Evolutionary conservation across 2,888 invertebrate genomes (phyloP), one percentile per base, ranked within the genome.

Genomic region (Erpobdella octoculata): DNA sequence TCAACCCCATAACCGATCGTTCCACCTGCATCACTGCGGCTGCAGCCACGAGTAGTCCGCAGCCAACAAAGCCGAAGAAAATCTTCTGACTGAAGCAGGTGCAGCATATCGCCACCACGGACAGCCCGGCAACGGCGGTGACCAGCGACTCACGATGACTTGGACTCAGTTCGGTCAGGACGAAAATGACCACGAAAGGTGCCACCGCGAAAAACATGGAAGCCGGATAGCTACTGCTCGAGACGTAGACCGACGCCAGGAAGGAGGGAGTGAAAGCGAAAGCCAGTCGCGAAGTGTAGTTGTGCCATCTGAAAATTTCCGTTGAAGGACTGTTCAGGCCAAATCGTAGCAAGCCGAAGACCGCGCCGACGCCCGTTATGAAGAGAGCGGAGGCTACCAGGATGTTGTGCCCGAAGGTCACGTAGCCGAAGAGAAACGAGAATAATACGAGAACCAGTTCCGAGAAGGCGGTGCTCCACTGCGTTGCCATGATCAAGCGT

Each of bases 231-330:
- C 46, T 38, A 6, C 41, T 46, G 3, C 25, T 18, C 15, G 25
- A 21, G 18, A 68, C 28, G n/a, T 68, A 68, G 28, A 28, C 48
- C 8, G 68, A 41, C 5, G 68, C 68, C 25, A 68, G 8, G 18
- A 68, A 31, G 15, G 68, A 6, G 6, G 68, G 68, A 21, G 41
- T 41, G n/a, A 68, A 68, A 25, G 37, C 8, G 31, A 25, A 46
- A 6, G 68, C 35, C 12, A 38, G 18, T 18, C 21, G 28, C 4
- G 68, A 46, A 18, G 37, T 31, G 28, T 15, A 31, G 8, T 28
- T 12, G n/a, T 68, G 68, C 41, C 41, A 68, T n/a, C 41, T 18
- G 35, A 46, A 68, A 2, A 68, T n/a, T 6, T 37, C n/a, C 9
- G 68, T 6, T 12, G 68, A 48, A 25, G 46, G 46, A 18, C 33